These are phyloP conservation scores for Styela plicata DNA, from an alignment of 23 tunicate genomes.

Conservation along the genomic window DNA sequence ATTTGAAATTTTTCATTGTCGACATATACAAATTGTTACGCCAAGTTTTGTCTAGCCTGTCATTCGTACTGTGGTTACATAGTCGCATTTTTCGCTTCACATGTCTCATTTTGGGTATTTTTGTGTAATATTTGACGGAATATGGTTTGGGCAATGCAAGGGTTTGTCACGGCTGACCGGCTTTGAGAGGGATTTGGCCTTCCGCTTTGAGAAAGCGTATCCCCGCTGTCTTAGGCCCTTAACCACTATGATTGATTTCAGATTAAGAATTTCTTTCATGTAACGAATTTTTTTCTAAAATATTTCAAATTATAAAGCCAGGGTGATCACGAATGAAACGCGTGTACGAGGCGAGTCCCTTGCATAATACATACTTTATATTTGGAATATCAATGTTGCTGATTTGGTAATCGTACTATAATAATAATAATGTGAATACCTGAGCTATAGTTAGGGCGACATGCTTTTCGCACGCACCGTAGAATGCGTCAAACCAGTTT, in stretches of 20 bases:
- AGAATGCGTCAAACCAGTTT: too few relatives aligned
- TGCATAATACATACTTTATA: too few relatives aligned
- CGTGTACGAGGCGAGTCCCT: too few relatives aligned
- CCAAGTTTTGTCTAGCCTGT: not conserved
- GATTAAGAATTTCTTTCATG: too few relatives aligned
- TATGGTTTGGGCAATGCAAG: not conserved
- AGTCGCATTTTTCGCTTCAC: not conserved
- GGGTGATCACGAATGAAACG: too few relatives aligned
- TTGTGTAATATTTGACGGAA: not conserved
- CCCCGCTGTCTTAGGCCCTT: slow-evolving; percentile 5
- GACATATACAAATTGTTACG: not conserved
- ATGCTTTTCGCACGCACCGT: too few relatives aligned
- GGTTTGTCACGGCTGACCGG: slow-evolving; percentile 15
- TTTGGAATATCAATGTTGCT: too few relatives aligned
- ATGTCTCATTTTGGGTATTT: not conserved
- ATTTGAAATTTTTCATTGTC: not conserved
- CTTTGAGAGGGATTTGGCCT: slow-evolving; percentile 3
- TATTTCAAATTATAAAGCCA: too few relatives aligned
- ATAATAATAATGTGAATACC: too few relatives aligned
- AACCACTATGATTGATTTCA: not conserved
- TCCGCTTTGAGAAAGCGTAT: slow-evolving; percentile 18
- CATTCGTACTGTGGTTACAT: not conserved
- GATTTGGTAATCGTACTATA: too few relatives aligned
- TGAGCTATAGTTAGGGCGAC: too few relatives aligned
- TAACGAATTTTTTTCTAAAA: too few relatives aligned